Conservation (phyloP, 2,888 invertebrate species). For the Metacarcinus magister region DNA sequence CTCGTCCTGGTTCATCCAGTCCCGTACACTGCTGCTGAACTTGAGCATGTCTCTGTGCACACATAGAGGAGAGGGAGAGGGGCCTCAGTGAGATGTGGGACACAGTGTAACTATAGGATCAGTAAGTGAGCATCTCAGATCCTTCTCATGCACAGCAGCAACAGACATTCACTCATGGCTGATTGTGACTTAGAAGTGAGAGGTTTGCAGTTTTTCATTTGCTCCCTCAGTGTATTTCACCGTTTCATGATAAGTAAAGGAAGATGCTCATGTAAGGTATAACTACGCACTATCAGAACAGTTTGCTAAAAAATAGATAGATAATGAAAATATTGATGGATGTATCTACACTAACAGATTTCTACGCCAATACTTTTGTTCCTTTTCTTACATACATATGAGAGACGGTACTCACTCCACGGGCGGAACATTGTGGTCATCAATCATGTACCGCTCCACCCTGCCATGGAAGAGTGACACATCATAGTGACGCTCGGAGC, state of each 20-base stretch:
- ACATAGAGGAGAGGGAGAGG: not conserved
- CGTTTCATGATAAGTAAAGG: no score
- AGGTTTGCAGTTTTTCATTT: no score
- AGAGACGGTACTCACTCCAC: constrained; percentile 84
- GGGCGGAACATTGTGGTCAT: constrained; percentile 86
- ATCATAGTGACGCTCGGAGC: constrained; percentile 86
- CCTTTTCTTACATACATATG: not conserved
- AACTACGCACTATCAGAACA: no score
- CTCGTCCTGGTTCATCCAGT: constrained; percentile 85
- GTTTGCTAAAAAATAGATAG: no score
- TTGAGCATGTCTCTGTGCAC: constrained; percentile 85
- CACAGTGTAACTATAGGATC: not conserved
- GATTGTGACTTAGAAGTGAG: no score
- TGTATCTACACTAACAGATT: no score
- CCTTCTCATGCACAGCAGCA: no score
- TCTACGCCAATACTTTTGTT: not conserved
- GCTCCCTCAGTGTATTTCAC: no score
- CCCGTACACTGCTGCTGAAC: constrained; percentile 85
- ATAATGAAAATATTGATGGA: no score
- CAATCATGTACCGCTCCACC: constrained; percentile 85
- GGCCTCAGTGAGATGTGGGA: not conserved
- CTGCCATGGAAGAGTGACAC: constrained; percentile 84
- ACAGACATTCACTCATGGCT: no score
- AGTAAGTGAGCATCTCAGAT: no score
- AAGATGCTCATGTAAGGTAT: no score